Evolutionary conservation across 2,113 vertebrate genomes (phyloP).

Genomic region (Hippolais icterina): DNA sequence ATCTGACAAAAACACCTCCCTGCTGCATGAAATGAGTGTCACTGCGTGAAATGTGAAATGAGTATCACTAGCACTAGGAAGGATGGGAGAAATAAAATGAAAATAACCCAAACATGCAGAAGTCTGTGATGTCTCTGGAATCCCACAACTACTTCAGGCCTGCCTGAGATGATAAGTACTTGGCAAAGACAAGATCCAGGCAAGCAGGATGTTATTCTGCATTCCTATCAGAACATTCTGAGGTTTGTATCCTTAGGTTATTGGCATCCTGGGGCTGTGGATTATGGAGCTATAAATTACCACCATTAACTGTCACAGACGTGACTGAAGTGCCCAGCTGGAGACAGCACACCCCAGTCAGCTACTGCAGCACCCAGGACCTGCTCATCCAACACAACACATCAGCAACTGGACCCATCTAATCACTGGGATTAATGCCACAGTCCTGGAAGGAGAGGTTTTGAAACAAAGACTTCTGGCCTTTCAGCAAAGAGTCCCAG

Average conservation of each 20-base stretch:
- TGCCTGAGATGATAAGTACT: background rate
- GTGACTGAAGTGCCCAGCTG: background rate
- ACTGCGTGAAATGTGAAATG: background rate
- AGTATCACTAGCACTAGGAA: background rate
- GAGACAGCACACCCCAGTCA: background rate
- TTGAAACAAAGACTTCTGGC: background rate
- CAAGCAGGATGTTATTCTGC: background rate
- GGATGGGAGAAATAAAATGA: background rate
- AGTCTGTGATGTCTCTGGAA: background rate
- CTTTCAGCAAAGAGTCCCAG: background rate
- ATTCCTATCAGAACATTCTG: background rate
- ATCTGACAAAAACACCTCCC: background rate
- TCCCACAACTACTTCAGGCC: background rate
- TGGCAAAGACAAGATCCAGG: background rate
- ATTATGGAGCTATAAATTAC: background rate
- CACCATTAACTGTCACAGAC: background rate
- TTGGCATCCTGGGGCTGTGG: background rate
- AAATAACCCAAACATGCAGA: background rate
- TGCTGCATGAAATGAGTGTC: background rate
- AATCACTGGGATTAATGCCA: background rate
- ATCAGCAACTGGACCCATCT: background rate
- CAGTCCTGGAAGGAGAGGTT: background rate
- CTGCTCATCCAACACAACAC: background rate
- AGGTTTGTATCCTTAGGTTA: background rate
- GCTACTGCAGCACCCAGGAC: background rate